phyloP scores from a whole-genome alignment of 2,113 vertebrate genomes.

The Copsychus sechellarum region DNA sequence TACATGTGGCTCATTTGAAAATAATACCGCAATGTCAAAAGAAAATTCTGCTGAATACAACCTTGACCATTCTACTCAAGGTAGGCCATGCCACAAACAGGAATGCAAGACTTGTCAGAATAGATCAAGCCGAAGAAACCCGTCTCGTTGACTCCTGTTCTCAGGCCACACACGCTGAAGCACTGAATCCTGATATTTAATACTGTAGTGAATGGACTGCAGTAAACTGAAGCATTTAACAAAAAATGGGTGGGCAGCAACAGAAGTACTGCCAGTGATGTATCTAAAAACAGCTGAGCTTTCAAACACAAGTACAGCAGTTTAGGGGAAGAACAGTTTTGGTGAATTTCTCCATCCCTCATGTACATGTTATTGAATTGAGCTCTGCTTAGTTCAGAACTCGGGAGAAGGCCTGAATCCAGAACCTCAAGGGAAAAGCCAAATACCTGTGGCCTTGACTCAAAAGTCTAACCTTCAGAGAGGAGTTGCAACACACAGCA shows the following conservation, averaged over 20 bases:
- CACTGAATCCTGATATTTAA: not conserved
- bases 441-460: not conserved
- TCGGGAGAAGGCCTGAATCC: not conserved
- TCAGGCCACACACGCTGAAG: not conserved
- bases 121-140: not conserved
- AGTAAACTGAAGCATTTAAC: not conserved
- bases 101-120: not conserved
- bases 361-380: not conserved
- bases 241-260: not conserved
- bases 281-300: not conserved
- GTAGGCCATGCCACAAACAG: not conserved
- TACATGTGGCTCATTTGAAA: not conserved
- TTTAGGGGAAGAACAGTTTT: not conserved
- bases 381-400: not conserved
- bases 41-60: not conserved
- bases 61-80: not conserved
- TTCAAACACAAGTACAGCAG: not conserved
- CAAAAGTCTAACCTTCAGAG: not conserved
- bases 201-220: not conserved
- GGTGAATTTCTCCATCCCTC: not conserved
- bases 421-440: not conserved
- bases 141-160: not conserved
- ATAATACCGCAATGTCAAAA: not conserved
- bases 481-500: not conserved
- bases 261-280: not conserved